Conservation (phyloP, 1,140 invertebrate genomes). For the Nomia melanderi region DNA sequence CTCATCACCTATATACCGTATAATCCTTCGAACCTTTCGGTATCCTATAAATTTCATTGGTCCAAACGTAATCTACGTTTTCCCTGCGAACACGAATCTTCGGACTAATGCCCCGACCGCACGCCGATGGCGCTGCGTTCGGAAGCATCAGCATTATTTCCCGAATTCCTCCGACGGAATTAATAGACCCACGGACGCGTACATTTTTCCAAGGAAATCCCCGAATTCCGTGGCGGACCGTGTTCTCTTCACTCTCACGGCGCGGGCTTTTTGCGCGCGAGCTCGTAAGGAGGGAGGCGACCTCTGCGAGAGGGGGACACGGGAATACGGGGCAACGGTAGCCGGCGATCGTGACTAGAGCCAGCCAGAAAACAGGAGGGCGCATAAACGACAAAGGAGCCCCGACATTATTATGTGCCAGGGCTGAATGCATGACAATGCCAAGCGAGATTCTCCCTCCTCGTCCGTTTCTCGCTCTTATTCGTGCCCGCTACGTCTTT, state of each 20-base stretch:
- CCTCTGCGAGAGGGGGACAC: constrained; percentile 37
- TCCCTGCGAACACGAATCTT: no score
- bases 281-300: constrained; percentile 30
- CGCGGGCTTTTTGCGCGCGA: neutral
- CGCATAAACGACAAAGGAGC: constrained; percentile 71
- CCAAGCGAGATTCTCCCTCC: constrained; percentile 55
- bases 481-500: constrained; percentile 28
- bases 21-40: no score
- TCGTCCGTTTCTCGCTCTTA: constrained; percentile 16
- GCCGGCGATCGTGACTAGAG: constrained; percentile 53
- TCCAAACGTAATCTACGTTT: no score
- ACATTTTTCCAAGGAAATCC: neutral
- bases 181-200: neutral
- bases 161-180: neutral
- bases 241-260: neutral
- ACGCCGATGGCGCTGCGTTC: no score
- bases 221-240: neutral
- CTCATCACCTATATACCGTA: no score
- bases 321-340: constrained; percentile 49
- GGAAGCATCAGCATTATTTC: neutral
- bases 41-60: no score
- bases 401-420: constrained; percentile 70
- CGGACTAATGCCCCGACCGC: no score
- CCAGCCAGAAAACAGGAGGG: constrained; percentile 59
- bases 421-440: constrained; percentile 70